A percentile compares a stretch with the other conserved stretches of the same genome.
Conservation (phyloP, 2,113 vertebrate species). For the Pan troglodytes region NHGRI_mPanTro3-v2.1_pri NC_086015.1:113647501-113648000, state of each 20-base stretch:
- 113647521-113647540: neutral
- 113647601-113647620: neutral
- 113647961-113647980: neutral
- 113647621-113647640: neutral
- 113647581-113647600: neutral
- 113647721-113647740: neutral
- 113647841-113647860: neutral
- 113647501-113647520: neutral
- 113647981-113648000: neutral
- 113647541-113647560: neutral
- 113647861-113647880: neutral
- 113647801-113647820: neutral
- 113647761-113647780: neutral
- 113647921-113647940: neutral
- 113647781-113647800: neutral
- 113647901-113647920: neutral
- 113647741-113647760: neutral
- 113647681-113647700: neutral
- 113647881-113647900: neutral
- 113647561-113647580: neutral
- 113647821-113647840: neutral
- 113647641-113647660: neutral
- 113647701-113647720: neutral
- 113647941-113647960: neutral
- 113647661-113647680: neutral